Percentiles rank a stretch among this genome's conserved stretches.
Conservation (phyloP, 1,140 invertebrate species). For the Chlorops oryzae region DNA sequence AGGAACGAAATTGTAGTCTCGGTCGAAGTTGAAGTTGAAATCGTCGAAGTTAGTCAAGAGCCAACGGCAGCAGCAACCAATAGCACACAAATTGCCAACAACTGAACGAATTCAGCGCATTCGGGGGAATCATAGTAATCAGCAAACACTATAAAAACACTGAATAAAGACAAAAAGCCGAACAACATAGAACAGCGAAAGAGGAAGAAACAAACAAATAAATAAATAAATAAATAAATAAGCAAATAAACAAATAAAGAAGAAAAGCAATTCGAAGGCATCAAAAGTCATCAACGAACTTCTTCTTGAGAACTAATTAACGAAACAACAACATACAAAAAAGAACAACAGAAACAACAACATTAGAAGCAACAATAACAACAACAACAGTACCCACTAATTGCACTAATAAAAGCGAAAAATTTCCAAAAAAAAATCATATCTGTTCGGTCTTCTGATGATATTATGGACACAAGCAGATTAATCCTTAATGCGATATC, state of each 20-base stretch:
- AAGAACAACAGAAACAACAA: neutral
- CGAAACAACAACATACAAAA: neutral
- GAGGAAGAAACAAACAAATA: neutral
- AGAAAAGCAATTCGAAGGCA: neutral
- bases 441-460: neutral
- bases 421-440: neutral
- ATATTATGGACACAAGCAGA: neutral
- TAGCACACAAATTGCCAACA: no score
- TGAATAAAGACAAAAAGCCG: neutral
- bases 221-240: neutral
- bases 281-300: neutral
- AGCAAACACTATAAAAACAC: no score
- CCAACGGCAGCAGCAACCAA: no score
- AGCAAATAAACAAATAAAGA: neutral
- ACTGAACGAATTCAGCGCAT: neutral
- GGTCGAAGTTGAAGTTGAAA: no score
- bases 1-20: no score
- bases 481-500: constrained; percentile 18
- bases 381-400: neutral
- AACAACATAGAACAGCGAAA: neutral
- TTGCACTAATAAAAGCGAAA: neutral
- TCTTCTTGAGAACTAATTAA: neutral
- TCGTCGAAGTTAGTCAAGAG: no score
- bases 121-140: no score
- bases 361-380: neutral